Evolutionary conservation across 2,888 invertebrate genomes (phyloP), one percentile per base, ranked within the genome.

Genomic region (Crocallis elinguaria): DNA sequence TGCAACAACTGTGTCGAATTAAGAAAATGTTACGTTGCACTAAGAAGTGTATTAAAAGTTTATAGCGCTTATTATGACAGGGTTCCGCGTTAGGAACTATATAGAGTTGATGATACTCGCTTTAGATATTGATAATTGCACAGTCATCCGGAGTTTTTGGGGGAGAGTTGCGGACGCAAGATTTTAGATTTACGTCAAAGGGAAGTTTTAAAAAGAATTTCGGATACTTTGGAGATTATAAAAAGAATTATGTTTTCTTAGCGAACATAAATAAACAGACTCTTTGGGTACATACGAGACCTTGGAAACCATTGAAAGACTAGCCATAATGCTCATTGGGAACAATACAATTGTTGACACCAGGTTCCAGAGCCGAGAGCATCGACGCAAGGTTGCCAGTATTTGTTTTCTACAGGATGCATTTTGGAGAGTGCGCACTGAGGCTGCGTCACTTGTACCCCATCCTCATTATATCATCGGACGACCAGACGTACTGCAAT

Each of bases 91-190:
- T 8, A 2, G 9, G 35, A 12, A 38, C 8, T 12, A n/a, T 25
- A 29, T 33, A 41, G 14, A 41, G 45, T 4, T 30, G 70, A 67
- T 61, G 59, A 62, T 65, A 51, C 54, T 55, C 55, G 72, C 54
- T 49, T n/a, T 49, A 45, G 57, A 74, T 81, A 76, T 75, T 69
- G 70, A 77, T 80, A 80, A 86, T 86, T 85, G 86, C 84, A 79
- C 79, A 86, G 83, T 86, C 86, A 87, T 80, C 78, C 83, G 77
- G 67, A 75, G 71, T 69, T 64, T 64, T 58, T 51, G 63, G 65
- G 66, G 56, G 62, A 38, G 57, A 49, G 49, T 50, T 41, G 25
- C 25, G 43, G 44, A 57, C 51, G 60, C 53, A 60, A 58, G 49
- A 38, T 11, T 43, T 53, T 33, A 66, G 70, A 72, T 73, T 74